Percentiles rank a stretch among this genome's conserved stretches.
Conservation (phyloP, 2,888 invertebrate species). For the Philonicus albiceps region DNA sequence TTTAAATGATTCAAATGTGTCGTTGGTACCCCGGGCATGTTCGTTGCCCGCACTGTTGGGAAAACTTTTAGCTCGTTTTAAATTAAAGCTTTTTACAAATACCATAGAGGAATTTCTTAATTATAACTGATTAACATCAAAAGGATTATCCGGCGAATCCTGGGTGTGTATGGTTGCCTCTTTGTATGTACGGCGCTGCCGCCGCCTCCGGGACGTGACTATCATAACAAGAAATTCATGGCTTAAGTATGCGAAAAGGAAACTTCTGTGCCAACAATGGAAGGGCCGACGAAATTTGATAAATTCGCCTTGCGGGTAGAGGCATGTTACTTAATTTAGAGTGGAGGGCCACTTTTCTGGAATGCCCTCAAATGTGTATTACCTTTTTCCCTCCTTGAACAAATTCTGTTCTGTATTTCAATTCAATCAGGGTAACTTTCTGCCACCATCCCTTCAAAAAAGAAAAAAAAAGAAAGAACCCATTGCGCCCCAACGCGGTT, state of each 20-base stretch:
- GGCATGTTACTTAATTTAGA: constrained; percentile 16
- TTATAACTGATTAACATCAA: constrained; percentile 49
- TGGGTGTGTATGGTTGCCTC: constrained; percentile 37
- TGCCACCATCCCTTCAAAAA: neutral
- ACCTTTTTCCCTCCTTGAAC: constrained; percentile 10
- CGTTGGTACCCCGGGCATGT: constrained; percentile 27
- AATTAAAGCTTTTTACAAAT: constrained; percentile 48
- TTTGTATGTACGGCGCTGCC: constrained; percentile 40
- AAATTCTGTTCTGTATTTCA: constrained; percentile 11
- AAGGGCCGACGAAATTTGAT: constrained; percentile 46
- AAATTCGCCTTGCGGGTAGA: constrained; percentile 36
- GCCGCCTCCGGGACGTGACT: constrained; percentile 44
- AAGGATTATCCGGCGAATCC: constrained; percentile 47
- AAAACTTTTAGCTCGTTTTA: constrained; percentile 37
- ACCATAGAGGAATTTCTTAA: constrained; percentile 49
- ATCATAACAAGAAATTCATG: constrained; percentile 40
- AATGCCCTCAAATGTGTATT: constrained; percentile 8
- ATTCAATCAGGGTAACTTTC: constrained; percentile 30
- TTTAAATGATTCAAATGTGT: constrained; percentile 13
- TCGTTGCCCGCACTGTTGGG: neutral
- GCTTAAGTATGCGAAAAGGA: constrained; percentile 45
- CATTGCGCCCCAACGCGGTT: neutral
- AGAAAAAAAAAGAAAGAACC: neutral
- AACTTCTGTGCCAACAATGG: constrained; percentile 45
- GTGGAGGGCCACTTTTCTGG: constrained; percentile 11